These are phyloP conservation scores for Euwallacea similis DNA, from an alignment of 1,140 invertebrate genomes.

Conservation along the genomic window DNA sequence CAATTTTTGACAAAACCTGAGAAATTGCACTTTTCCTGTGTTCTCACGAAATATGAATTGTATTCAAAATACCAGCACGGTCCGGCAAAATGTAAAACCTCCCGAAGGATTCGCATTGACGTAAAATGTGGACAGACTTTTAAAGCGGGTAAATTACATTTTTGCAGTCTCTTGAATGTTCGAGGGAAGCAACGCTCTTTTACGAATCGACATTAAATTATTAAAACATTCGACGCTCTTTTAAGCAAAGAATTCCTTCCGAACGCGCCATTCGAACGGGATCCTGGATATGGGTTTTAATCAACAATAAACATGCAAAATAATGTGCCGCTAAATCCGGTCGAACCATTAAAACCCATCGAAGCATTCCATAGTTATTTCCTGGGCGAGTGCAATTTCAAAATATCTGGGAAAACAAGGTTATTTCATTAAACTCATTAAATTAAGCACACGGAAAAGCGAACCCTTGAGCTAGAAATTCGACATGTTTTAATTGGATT, in stretches of 20 bases:
- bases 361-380: constrained; percentile 14
- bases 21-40: not conserved
- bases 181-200: constrained; percentile 13
- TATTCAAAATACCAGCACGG: constrained; percentile 23
- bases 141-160: constrained; percentile 31
- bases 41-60: constrained; percentile 19
- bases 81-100: constrained; percentile 30
- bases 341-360: constrained; percentile 20
- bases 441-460: constrained; percentile 35
- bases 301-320: not conserved
- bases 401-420: constrained; percentile 31
- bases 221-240: not conserved
- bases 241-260: no score
- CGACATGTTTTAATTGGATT: constrained; percentile 35
- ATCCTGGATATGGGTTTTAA: not conserved
- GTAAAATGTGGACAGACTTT: constrained; percentile 33
- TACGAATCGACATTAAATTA: not conserved
- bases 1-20: not conserved
- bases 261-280: no score
- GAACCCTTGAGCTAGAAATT: constrained; percentile 27
- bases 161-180: constrained; percentile 24
- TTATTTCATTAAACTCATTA: constrained; percentile 35
- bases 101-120: constrained; percentile 19
- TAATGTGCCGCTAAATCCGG: not conserved
- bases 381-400: constrained; percentile 16